These are phyloP conservation scores for Diplosoma virens DNA, from an alignment of 23 tunicate genomes.

Conservation along the genomic window DNA sequence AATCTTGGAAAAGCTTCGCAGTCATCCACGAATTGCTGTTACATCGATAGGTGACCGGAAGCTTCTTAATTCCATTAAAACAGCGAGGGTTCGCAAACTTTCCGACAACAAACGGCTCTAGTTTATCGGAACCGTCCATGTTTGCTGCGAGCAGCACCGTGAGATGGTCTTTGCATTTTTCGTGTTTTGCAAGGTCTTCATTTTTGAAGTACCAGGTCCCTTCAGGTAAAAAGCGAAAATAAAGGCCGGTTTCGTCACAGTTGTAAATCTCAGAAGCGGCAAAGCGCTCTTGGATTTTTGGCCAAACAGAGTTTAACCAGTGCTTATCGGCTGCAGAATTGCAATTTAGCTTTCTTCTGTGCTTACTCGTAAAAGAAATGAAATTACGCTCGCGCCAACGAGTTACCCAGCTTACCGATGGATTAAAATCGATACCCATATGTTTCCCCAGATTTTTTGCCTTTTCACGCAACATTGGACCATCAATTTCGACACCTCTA, in stretches of 20 bases:
- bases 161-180: conserved; percentile 21
- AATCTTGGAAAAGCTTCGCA: conserved; percentile 5
- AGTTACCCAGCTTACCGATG: conserved; percentile 12
- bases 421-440: conserved; percentile 20
- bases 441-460: conserved; percentile 26
- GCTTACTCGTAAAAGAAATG: conserved; percentile 24
- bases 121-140: conserved; percentile 37
- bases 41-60: conserved; percentile 3
- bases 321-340: conserved; percentile 9
- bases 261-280: conserved; percentile 32
- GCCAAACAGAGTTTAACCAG: conserved; percentile 30
- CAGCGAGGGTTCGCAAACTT: conserved; percentile 5
- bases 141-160: conserved; percentile 14
- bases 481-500: conserved; percentile 18
- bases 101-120: conserved; percentile 20
- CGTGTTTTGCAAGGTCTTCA: conserved; percentile 11
- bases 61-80: conserved; percentile 1
- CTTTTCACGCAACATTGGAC: conserved; percentile 36
- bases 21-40: conserved; percentile 14
- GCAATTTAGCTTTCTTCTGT: conserved; percentile 11
- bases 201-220: conserved; percentile 13
- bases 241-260: conserved; percentile 34
- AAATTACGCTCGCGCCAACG: conserved; percentile 20
- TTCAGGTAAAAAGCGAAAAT: conserved; percentile 8
- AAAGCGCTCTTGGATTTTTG: conserved; percentile 9